Evolutionary conservation across 2,888 invertebrate genomes (phyloP), one percentile per base, ranked within the genome.

Genomic region (Rotaria macrura): DNA sequence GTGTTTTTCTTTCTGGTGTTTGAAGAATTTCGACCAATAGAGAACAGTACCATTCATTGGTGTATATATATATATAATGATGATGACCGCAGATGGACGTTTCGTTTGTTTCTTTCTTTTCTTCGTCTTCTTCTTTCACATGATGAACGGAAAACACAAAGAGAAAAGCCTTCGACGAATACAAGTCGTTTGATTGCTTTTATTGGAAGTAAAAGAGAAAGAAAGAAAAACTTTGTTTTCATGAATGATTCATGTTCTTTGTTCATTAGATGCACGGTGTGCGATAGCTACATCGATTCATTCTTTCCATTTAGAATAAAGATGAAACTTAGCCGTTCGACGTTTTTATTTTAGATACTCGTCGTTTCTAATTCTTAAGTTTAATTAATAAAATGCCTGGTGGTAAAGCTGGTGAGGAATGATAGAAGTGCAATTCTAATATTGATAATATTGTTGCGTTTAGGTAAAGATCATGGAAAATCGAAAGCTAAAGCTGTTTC

Each of bases 401-500:
- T 54, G 86, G 86, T 34, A 86, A 86, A 86, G 86, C 49, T 84
- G 47, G 84, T 34, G 17, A 43, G 40, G 47, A 12, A 12, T 47
- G 14, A 47, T 47, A 12, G 14, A 47, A 47, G 23, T 1, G 23
- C 6, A 43, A 5, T 43, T 43, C 10, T 43, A 7, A 43, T 43
- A 7, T 43, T 20, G 0, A 23, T 40, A 10, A 20, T 74, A 34
- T 0, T 40, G 0, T 2, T 43, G 25, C 43, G 23, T 43, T 14
- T 79, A 79, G 86, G 86, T 54, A 86, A 86, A 86, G 86, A 86
- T 84, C 97, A 97, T 88, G 99, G 99, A 90, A 98, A 98, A 93
- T 96, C 97, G 86, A 99, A 99, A 93, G 97, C 97, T 89, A 98
- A 99, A 89, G 90, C 91, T 84, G 90, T 91, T 85, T 99, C 99